Conservation (phyloP, 2,888 invertebrate genomes). For the Agrotis exclamationis region DNA sequence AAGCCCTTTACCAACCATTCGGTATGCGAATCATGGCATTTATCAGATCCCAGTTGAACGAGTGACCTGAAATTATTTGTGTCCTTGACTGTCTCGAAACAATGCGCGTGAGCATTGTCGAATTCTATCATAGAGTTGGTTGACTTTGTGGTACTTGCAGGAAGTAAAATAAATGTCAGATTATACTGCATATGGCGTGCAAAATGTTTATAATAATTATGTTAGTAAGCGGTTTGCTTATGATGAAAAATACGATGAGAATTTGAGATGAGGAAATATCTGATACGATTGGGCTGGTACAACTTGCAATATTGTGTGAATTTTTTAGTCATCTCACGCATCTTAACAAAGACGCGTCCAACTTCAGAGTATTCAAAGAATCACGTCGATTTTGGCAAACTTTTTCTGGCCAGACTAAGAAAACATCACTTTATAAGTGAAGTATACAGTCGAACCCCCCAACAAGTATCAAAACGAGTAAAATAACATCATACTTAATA, state of each 20-base stretch:
- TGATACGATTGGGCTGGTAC: too few species aligned
- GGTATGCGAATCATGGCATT: conserved; percentile 64
- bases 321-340: background rate
- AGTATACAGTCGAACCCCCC: too few species aligned
- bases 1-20: conserved; percentile 46
- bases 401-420: background rate
- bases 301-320: too few species aligned
- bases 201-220: background rate
- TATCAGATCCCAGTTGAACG: conserved; percentile 51
- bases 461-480: too few species aligned
- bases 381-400: background rate
- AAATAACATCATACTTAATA: background rate
- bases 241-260: background rate
- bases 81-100: conserved; percentile 56
- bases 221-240: background rate
- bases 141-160: background rate
- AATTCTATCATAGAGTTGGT: conserved; percentile 33
- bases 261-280: background rate
- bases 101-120: conserved; percentile 46
- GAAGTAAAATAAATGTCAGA: background rate
- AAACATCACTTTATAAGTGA: background rate
- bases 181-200: background rate
- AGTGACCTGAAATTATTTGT: conserved; percentile 49
- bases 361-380: background rate
- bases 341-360: too few species aligned